A percentile compares a stretch with the other conserved stretches of the same genome.
phyloP scores from a whole-genome alignment of 1,140 invertebrate species.

The Saccostrea cuccullata region DNA sequence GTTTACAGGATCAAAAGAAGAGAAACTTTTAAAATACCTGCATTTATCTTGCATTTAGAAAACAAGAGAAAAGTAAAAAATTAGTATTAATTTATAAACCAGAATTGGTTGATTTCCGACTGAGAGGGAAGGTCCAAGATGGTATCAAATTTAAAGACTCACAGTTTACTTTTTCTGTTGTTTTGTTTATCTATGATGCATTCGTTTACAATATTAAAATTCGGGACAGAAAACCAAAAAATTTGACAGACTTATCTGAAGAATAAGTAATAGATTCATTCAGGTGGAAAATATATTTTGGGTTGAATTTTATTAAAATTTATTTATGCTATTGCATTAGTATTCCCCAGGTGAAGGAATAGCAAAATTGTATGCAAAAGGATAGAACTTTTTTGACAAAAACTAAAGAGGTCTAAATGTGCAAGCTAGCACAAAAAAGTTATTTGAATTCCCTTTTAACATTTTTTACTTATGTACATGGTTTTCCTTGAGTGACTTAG shows the following conservation, averaged over 20 bases:
- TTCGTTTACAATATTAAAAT: not conserved
- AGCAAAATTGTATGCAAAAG: not conserved
- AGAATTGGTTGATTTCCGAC: too few species aligned
- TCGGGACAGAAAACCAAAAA: not conserved
- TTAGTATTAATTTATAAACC: not conserved
- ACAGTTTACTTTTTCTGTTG: not conserved
- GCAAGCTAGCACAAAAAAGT: not conserved
- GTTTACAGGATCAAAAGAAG: too few species aligned
- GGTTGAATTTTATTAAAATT: not conserved
- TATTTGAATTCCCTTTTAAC: not conserved
- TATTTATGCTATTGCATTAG: not conserved
- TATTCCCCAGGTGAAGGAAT: not conserved
- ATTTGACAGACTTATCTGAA: not conserved
- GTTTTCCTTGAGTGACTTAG: slow-evolving; percentile 27
- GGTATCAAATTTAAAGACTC: too few species aligned
- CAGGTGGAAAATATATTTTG: not conserved
- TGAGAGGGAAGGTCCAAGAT: too few species aligned
- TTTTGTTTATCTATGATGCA: not conserved
- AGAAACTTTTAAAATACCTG: too few species aligned
- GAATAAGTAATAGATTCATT: not conserved
- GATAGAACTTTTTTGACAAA: too few species aligned
- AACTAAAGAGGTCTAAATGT: too few species aligned
- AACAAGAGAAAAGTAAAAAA: not conserved
- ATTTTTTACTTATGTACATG: slow-evolving; percentile 2
- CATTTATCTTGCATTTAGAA: not conserved